Evolutionary conservation across 2,113 vertebrate species (phyloP), one percentile per base, ranked within the genome.

Genomic region (Orientallactaga bullata): DNA sequence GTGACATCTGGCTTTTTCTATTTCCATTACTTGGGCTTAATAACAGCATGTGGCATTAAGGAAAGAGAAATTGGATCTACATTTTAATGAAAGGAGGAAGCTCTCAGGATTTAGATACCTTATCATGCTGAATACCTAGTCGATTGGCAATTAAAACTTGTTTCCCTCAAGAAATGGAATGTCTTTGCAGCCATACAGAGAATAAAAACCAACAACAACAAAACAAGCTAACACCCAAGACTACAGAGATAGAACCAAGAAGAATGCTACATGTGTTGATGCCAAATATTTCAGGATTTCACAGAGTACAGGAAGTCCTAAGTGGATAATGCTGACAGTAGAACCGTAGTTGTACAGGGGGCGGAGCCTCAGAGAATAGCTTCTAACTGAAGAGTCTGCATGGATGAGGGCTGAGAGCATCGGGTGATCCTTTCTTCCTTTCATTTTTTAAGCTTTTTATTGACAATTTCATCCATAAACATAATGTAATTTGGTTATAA

Each of bases 1-100:
- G 96, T 96, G 96, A 94, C 97, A 97, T 96, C 97, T 97, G 97
- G 94, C 95, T 97, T 97, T 91, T 87, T 92, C 96, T 97, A 95
- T 95, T 97, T 97, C 94, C 39, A 86, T 94, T 96, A 96, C 96
- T 97, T 96, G 35, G n/a, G 92, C 95, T 96, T 96, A 96, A 93
- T 96, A 96, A 95, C 96, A 93, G 96, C 96, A 91, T 96, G 96
- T 94, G 94, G 94, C 94, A 96, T 95, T 96, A 96, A 96, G 93
- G 93, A 89, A 94, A 93, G 90, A 95, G 95, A 96, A 96, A 95
- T 88, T 96, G 92, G 95, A 96, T 97, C 96, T 95, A 86, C 97
- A 94, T 96, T 97, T 97, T 97, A 97, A 97, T 96, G 96, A 97
- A 96, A 97, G 81, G 73, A 96, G 96, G 94, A 95, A 96, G 91